Evolutionary conservation across 92 coral and sea anemone genomes (phyloP), one percentile per base, ranked within the genome.

Genomic region (Porites lobata): DNA sequence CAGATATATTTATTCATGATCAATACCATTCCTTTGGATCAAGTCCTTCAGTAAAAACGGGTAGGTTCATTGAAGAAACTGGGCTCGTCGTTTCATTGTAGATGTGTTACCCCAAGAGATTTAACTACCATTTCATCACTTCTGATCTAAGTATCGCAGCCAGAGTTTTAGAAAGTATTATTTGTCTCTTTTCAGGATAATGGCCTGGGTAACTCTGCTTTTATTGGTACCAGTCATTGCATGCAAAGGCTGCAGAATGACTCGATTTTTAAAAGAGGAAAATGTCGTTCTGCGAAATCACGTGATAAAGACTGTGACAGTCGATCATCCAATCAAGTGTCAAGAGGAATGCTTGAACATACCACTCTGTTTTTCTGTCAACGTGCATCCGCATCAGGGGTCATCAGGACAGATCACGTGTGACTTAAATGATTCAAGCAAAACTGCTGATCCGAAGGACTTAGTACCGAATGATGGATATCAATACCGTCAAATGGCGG

Each of bases 231-330:
- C 82, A 38, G 43, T 61, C 38, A 38, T 62, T 17, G n/a, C 82
- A 19, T 69, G 82, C n/a, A n/a, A 71, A 19, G 82, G 82, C n/a
- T 78, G 82, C 54, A 78, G 58, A 78, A 61, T 29, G 57, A 11
- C 69, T 61, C 62, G 63, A 50, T 78, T 78, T 62, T 22, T 78
- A 1, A 78, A 24, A 59, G 38, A 62, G 24, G 71, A 62, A 63
- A 57, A 11, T 62, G 14, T 32, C 6, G 43, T 70, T 1, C 70
- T 78, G 19, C 24, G 63, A 20, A 78, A 78, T 38, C 82, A 78
- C 70, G 82, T 62, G 26, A 61, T 78, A 32, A 63, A 18, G 47
- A 61, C 70, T 43, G 82, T 78, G 18, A 62, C 82, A 1, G 82
- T 53, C 18, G 26, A 66, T 78, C 32, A 18, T 0, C 69, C 82